These are phyloP conservation scores for Eueides isabella DNA, from an alignment of 1,140 invertebrate species.

Conservation along the genomic window DNA sequence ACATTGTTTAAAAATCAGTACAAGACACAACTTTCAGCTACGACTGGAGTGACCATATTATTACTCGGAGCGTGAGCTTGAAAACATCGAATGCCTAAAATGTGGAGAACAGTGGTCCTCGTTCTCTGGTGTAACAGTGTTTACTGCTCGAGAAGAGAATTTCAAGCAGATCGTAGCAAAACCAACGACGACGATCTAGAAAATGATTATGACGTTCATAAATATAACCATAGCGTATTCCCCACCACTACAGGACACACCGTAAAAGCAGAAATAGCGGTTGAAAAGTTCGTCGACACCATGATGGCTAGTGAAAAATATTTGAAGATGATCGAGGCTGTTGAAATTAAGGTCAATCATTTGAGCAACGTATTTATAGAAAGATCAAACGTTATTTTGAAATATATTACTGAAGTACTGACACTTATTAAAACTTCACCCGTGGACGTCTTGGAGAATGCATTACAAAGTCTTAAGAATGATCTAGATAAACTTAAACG, in stretches of 20 bases:
- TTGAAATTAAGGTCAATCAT: conserved; percentile 60
- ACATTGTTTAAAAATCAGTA: conserved; percentile 44
- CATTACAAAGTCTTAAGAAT: conserved; percentile 46
- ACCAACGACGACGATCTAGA: conserved; percentile 27
- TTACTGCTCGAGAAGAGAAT: conserved; percentile 13
- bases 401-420: conserved; percentile 61
- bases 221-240: conserved; percentile 32
- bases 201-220: conserved; percentile 17
- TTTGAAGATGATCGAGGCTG: conserved; percentile 62
- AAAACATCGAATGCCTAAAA: conserved; percentile 11
- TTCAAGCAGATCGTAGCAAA: conserved; percentile 11
- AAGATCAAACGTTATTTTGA: conserved; percentile 57
- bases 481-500: conserved; percentile 58
- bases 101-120: conserved; percentile 26
- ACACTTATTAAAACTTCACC: conserved; percentile 49
- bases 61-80: conserved; percentile 13
- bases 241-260: conserved; percentile 42
- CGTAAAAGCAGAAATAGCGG: conserved; percentile 51
- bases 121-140: conserved; percentile 16
- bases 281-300: conserved; percentile 69
- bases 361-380: conserved; percentile 60
- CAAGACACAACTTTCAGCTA: conserved; percentile 34
- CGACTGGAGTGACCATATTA: conserved; percentile 28
- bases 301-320: conserved; percentile 67
- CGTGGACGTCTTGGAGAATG: conserved; percentile 44